phyloP scores from a whole-genome alignment of 2,797 vertebrate species.

The Oreonectes daqikongensis region DNA sequence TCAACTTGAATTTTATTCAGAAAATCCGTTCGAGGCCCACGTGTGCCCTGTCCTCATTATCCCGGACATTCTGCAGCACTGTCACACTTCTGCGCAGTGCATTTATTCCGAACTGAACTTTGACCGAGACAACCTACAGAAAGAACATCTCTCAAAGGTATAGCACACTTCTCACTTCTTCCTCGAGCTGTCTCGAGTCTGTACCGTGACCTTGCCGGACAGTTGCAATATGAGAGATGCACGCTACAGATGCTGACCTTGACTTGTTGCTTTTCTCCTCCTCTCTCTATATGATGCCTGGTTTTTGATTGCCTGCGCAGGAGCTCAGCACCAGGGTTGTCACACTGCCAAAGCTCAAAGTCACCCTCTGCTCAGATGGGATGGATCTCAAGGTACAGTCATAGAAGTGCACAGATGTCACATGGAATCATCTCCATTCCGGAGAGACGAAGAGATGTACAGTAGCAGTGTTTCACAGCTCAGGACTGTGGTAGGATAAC shows the following conservation, averaged over 20 bases:
- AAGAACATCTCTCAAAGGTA: constrained; percentile 39
- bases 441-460: constrained; percentile 36
- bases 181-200: constrained; percentile 42
- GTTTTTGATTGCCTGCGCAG: constrained; percentile 56
- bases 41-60: constrained; percentile 12
- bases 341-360: constrained; percentile 59
- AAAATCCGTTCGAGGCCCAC: not conserved
- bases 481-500: constrained; percentile 40
- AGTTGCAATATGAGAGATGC: constrained; percentile 34
- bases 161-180: constrained; percentile 16
- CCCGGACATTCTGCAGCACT: constrained; percentile 18
- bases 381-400: constrained; percentile 53
- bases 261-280: constrained; percentile 39
- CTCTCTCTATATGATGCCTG: constrained; percentile 53
- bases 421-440: constrained; percentile 53
- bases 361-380: constrained; percentile 58
- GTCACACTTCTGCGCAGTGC: constrained; percentile 11
- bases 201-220: constrained; percentile 47
- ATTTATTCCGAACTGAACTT: constrained; percentile 35
- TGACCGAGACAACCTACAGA: constrained; percentile 42
- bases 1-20: constrained; percentile 30
- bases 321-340: constrained; percentile 52
- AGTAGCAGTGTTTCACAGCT: constrained; percentile 26
- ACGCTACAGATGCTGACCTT: constrained; percentile 55
- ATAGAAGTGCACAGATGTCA: constrained; percentile 57